phyloP scores from a whole-genome alignment of 2,888 invertebrate species.

The Sacculina carcini region DNA sequence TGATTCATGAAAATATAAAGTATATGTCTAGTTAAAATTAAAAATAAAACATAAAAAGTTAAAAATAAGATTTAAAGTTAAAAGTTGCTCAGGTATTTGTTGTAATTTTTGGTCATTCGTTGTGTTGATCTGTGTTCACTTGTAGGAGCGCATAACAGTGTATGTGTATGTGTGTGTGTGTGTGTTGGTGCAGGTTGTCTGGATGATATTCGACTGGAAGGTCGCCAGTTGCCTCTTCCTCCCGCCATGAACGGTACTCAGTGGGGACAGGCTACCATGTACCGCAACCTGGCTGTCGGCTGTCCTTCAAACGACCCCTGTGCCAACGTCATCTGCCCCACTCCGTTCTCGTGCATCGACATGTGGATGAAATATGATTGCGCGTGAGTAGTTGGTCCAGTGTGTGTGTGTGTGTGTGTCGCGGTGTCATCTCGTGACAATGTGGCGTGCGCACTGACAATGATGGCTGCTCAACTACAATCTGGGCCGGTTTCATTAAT shows the following conservation, averaged over 20 bases:
- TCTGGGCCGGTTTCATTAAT: no score
- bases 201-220: slow-evolving; percentile 64
- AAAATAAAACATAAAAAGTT: no score
- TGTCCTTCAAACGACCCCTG: slow-evolving; percentile 90
- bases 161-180: no score
- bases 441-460: no score
- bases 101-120: no score
- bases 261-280: slow-evolving; percentile 87
- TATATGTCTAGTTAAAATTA: no score
- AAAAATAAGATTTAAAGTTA: no score
- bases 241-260: slow-evolving; percentile 85
- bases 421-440: background rate
- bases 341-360: slow-evolving; percentile 80
- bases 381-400: slow-evolving; percentile 44
- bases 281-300: slow-evolving; percentile 62
- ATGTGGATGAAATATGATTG: slow-evolving; percentile 96
- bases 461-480: no score
- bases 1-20: no score
- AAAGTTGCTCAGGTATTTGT: no score
- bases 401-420: background rate
- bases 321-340: slow-evolving; percentile 72
- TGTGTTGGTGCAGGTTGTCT: slow-evolving; percentile 39
- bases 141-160: no score
- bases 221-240: slow-evolving; percentile 75
- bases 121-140: no score